Evolutionary conservation across 2,888 invertebrate species (phyloP).

Genomic region (Micoletzkya japonica): DNA sequence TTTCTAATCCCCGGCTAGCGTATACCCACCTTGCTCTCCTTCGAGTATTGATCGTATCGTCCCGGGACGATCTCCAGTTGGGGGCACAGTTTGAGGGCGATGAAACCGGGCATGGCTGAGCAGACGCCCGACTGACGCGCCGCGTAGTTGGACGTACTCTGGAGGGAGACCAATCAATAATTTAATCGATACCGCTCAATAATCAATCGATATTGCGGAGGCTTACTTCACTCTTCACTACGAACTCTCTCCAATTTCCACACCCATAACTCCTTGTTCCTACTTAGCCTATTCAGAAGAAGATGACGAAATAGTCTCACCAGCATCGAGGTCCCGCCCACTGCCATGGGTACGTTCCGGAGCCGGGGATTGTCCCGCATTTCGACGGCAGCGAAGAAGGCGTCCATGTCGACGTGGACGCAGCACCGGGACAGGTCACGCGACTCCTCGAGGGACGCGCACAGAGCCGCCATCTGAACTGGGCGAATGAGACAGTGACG

Average conservation of each 20-base stretch:
- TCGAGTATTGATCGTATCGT: constrained; percentile 69
- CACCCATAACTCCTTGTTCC: too few relatives aligned
- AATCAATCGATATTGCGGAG: not conserved
- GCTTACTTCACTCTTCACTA: too few relatives aligned
- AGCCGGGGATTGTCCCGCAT: constrained; percentile 67
- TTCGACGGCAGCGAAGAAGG: constrained; percentile 72
- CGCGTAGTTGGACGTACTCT: constrained; percentile 72
- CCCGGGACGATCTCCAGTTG: constrained; percentile 68
- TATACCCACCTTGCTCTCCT: constrained; percentile 65
- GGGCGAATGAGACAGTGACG: too few relatives aligned
- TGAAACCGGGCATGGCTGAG: constrained; percentile 73
- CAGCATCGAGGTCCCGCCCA: constrained; percentile 70
- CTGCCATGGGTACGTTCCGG: constrained; percentile 71
- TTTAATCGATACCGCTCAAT: not conserved
- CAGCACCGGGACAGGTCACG: constrained; percentile 65
- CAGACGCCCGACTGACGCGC: constrained; percentile 71
- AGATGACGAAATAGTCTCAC: constrained; percentile 60
- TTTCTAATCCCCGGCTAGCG: too few relatives aligned
- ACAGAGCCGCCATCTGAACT: constrained; percentile 66
- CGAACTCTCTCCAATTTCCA: too few relatives aligned
- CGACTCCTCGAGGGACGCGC: constrained; percentile 64
- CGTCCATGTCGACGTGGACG: constrained; percentile 71
- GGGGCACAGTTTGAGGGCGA: constrained; percentile 71
- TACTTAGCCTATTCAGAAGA: too few relatives aligned
- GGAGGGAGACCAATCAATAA: constrained; percentile 11